Evolutionary conservation across 1,140 invertebrate species (phyloP), one percentile per base, ranked within the genome.

Genomic region (Goniozus legneri): DNA sequence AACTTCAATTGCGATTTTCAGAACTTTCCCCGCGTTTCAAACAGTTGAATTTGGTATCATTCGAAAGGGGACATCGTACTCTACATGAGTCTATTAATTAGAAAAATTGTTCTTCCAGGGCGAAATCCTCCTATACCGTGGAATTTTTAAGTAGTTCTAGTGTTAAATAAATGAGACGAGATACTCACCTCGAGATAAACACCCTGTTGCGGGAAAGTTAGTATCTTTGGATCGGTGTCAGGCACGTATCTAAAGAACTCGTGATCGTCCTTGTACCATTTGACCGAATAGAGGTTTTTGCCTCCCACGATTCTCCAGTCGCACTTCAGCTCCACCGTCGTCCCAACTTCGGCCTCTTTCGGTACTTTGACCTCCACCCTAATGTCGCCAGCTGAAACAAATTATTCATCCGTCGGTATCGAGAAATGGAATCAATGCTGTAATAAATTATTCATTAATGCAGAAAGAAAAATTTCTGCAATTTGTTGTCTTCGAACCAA

Each of bases 181-280:
- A 27, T 27, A 63, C 65, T 60, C 55, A 82, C 80, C 61, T 81
- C 78, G 30, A 84, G 77, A 32, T 79, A 74, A 30, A 85, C 79
- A 14, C 83, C 83, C 2, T 76, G 74, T 34, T 80, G 73, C 0
- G 75, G 64, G 51, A 84, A 84, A 31, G 79, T 78, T 50, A 80
- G 79, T n/a, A 78, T 82, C 24, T 73, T 77, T 0, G 82, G 84
- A 37, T 76, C 71, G 55, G 84, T 82, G 31, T 83, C 82, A 0
- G 82, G 82, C 20, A 82, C 71, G 56, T 82, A 87, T 42, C 84
- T 79, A 68, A 83, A 91, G 71, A 89, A 87, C 65, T 90, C 83
- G 48, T 80, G 73, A 30, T 80, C 80, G 49, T 87, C 84, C 60
- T 88, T 88, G 70, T 88, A 88, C 87, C 87, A 91, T 71, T 89